Percentiles rank a stretch among this genome's conserved stretches.
phyloP scores from a whole-genome alignment of 53 echinoderm and acorn worm species.

The Echinarachnius parma region DNA sequence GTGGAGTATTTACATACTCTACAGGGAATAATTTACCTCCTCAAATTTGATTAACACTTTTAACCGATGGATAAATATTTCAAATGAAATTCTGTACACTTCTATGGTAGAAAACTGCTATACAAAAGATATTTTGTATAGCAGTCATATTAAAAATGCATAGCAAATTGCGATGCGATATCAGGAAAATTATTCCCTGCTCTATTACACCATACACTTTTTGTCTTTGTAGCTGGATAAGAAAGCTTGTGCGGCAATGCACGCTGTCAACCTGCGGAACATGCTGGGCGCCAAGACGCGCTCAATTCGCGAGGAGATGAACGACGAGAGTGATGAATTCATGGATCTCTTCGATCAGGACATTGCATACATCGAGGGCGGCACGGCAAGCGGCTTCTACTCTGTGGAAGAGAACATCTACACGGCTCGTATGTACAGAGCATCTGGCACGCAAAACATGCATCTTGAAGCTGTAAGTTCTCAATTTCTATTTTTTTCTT shows the following conservation, averaged over 20 bases:
- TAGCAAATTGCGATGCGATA: too few species aligned
- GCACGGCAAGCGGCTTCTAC: constrained; percentile 91
- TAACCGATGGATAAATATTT: too few species aligned
- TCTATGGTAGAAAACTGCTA: too few species aligned
- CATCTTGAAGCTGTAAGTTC: constrained; percentile 92
- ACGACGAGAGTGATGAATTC: constrained; percentile 94
- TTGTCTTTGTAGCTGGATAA: constrained; percentile 71
- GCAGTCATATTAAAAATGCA: too few species aligned
- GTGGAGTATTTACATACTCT: too few species aligned
- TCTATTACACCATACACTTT: too few species aligned
- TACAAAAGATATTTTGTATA: too few species aligned
- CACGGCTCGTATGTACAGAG: constrained; percentile 74
- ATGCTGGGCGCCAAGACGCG: constrained; percentile 74
- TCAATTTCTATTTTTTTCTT: background rate
- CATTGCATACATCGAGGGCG: constrained; percentile 94
- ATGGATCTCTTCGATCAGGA: constrained; percentile 77
- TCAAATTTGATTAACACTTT: too few species aligned
- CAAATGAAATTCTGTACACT: too few species aligned
- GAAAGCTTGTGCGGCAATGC: constrained; percentile 96
- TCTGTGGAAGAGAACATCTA: constrained; percentile 73
- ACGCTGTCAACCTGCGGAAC: constrained; percentile 94
- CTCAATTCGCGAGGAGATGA: constrained; percentile 88
- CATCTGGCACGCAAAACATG: constrained; percentile 79
- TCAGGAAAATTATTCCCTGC: too few species aligned
- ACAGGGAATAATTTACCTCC: too few species aligned